phyloP scores from a whole-genome alignment of 92 coral and sea anemone species.

The Actinernus sp. region DNA sequence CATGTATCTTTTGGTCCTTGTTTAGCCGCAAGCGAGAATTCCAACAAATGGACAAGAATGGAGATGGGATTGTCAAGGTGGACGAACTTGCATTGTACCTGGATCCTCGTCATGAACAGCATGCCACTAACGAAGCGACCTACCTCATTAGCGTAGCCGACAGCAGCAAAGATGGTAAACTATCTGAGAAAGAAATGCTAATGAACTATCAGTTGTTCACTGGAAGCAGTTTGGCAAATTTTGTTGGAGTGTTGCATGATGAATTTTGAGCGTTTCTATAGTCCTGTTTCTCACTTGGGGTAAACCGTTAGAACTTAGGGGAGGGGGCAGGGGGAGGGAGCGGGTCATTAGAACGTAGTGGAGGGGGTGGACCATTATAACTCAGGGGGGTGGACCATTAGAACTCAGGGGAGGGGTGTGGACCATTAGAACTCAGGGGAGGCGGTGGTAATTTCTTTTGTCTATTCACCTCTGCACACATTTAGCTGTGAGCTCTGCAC shows the following conservation, averaged over 20 bases:
- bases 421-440: too few relatives aligned
- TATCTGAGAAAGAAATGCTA: slow-evolving; percentile 87
- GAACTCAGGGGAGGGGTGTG: too few relatives aligned
- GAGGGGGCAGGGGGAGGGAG: too few relatives aligned
- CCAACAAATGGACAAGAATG: slow-evolving; percentile 76
- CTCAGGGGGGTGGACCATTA: too few relatives aligned
- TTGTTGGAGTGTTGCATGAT: slow-evolving; percentile 83
- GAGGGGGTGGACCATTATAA: too few relatives aligned
- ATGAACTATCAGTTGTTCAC: slow-evolving; percentile 92
- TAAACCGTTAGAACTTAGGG: too few relatives aligned
- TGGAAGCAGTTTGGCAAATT: slow-evolving; percentile 91
- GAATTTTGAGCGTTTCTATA: slow-evolving; percentile 91
- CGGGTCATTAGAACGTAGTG: too few relatives aligned
- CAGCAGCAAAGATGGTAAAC: slow-evolving; percentile 68
- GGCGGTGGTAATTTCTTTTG: too few relatives aligned
- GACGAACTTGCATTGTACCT: slow-evolving; percentile 80
- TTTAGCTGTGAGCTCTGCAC: too few relatives aligned
- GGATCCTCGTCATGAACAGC: slow-evolving; percentile 93
- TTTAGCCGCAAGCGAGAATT: slow-evolving; percentile 91
- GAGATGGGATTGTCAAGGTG: slow-evolving; percentile 70
- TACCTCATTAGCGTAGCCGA: slow-evolving; percentile 86
- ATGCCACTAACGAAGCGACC: slow-evolving; percentile 87
- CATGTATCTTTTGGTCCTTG: too few relatives aligned
- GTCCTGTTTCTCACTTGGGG: too few relatives aligned
- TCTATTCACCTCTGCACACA: too few relatives aligned